phyloP scores from a whole-genome alignment of 2,797 vertebrate genomes.

The Xyrichtys novacula region DNA sequence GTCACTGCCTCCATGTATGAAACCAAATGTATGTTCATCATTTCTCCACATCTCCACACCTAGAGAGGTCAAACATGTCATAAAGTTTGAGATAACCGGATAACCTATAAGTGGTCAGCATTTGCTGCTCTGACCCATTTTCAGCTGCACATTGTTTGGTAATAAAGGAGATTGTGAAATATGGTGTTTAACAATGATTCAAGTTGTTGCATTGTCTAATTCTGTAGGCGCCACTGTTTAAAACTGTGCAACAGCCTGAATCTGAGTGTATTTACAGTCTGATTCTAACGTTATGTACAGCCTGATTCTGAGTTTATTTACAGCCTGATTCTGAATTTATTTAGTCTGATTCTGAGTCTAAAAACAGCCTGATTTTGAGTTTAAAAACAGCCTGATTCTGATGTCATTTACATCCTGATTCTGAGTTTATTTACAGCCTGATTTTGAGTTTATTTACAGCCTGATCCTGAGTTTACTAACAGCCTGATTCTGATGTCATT shows the following conservation, averaged over 20 bases:
- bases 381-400: not conserved
- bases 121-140: not conserved
- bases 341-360: too few relatives aligned
- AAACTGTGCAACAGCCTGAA: constrained; percentile 7
- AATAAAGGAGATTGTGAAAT: constrained; percentile 31
- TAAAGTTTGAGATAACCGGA: not conserved
- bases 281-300: too few relatives aligned
- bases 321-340: not conserved
- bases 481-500: not conserved
- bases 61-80: not conserved
- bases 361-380: too few relatives aligned
- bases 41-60: not conserved
- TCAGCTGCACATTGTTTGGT: constrained; percentile 1
- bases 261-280: constrained; percentile 17
- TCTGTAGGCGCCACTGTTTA: not conserved
- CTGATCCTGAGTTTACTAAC: not conserved
- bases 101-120: not conserved
- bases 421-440: not conserved
- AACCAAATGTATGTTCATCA: not conserved
- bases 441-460: not conserved
- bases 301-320: too few relatives aligned
- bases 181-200: not conserved
- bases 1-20: constrained; percentile 1
- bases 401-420: constrained; percentile 11
- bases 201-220: constrained; percentile 22